phyloP scores from a whole-genome alignment of 2,113 vertebrate genomes.

The Ramphastos sulfuratus region DNA sequence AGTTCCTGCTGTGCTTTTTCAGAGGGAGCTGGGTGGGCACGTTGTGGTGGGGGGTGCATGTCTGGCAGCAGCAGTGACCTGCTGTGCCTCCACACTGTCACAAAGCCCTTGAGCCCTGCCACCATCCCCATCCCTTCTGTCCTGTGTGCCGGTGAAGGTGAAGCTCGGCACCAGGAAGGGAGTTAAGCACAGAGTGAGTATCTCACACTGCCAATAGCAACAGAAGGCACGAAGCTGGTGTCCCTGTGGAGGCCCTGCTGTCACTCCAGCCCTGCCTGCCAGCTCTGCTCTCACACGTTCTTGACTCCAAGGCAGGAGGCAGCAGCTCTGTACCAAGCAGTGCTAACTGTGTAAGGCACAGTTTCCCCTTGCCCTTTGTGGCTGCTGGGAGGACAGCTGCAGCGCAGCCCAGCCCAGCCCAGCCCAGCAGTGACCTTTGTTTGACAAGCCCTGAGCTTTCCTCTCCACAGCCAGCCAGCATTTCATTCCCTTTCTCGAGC shows the following conservation, averaged over 20 bases:
- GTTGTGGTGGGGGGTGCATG: no score
- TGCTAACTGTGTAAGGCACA: not conserved
- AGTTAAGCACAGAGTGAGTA: no score
- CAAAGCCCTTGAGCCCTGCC: no score
- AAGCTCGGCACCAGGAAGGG: not conserved
- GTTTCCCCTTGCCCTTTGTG: accelerated
- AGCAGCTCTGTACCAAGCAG: no score
- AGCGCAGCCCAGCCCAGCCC: not conserved
- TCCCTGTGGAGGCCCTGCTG: not conserved
- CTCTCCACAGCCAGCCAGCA: not conserved
- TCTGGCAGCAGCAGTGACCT: no score
- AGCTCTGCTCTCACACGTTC: no score
- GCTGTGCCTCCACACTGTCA: no score
- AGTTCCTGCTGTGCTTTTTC: accelerated
- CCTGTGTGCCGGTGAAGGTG: accelerated
- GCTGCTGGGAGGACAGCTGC: not conserved
- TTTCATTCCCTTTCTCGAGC: accelerated
- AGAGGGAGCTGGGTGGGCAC: accelerated
- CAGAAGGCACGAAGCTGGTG: accelerated
- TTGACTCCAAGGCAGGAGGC: no score
- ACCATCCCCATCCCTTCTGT: no score
- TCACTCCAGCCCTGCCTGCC: no score
- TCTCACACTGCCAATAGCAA: accelerated
- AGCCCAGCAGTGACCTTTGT: accelerated
- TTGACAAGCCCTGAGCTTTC: not conserved